Evolutionary conservation across 2,888 invertebrate genomes (phyloP).

Genomic region (Lypha dubia): DNA sequence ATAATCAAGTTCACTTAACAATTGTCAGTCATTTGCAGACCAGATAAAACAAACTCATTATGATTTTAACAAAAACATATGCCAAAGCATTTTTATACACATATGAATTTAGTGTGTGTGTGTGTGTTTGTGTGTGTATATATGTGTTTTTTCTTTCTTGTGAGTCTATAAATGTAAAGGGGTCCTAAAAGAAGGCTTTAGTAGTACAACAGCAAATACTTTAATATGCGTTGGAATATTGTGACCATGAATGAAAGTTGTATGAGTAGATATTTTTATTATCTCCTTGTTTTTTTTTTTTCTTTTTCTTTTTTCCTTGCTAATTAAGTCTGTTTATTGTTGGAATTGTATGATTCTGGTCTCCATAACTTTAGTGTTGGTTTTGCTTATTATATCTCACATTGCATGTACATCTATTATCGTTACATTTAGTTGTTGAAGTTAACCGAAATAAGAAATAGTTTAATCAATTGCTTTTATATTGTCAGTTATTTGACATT

Average conservation of each 20-base stretch:
- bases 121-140: neutral
- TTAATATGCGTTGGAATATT: neutral
- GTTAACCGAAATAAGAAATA: neutral
- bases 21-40: slow-evolving; percentile 14
- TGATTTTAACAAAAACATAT: neutral
- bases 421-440: neutral
- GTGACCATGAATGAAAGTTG: neutral
- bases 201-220: neutral
- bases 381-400: neutral
- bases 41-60: slow-evolving; percentile 2
- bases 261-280: no score
- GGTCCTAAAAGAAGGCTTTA: neutral
- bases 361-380: neutral
- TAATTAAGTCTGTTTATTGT: slow-evolving; percentile 39
- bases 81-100: neutral
- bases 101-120: neutral
- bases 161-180: neutral
- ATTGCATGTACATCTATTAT: neutral
- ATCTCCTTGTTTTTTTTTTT: no score
- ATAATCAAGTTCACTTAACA: slow-evolving; percentile 21
- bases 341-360: neutral
- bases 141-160: no score
- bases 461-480: no score
- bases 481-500: no score
- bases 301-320: neutral